Percentiles rank a stretch among this genome's conserved stretches.
These are phyloP conservation scores for Coptotermes formosanus DNA, from an alignment of 1,140 invertebrate species.

Conservation along the genomic window DNA sequence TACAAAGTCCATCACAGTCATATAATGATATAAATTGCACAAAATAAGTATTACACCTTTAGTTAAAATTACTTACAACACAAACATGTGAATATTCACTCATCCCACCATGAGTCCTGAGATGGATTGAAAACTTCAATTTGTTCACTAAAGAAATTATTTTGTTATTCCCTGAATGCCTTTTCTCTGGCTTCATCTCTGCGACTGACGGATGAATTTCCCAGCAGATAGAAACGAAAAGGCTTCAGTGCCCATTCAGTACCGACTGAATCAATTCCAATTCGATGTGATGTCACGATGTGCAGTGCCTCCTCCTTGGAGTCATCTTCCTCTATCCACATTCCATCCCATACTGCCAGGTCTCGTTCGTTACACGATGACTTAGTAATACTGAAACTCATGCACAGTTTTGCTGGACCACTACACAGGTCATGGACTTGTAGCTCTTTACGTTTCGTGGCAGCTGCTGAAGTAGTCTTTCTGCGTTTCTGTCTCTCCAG, in stretches of 20 bases:
- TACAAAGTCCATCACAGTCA: too few species aligned
- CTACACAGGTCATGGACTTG: constrained; percentile 65
- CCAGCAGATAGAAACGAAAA: constrained; percentile 63
- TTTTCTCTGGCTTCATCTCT: constrained; percentile 53
- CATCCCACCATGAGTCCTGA: too few species aligned
- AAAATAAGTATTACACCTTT: too few species aligned
- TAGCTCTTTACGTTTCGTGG: constrained; percentile 40
- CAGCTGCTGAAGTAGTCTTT: background rate
- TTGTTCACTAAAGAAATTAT: background rate
- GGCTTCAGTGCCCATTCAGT: constrained; percentile 64
- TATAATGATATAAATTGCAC: too few species aligned
- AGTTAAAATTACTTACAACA: too few species aligned
- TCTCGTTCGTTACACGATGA: constrained; percentile 59
- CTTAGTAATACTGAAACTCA: constrained; percentile 63
- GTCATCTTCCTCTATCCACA: constrained; percentile 64
- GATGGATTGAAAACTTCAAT: background rate
- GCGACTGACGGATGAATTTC: constrained; percentile 58
- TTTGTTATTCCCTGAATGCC: background rate
- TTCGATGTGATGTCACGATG: constrained; percentile 54
- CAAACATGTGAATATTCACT: too few species aligned
- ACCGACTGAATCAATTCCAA: constrained; percentile 68
- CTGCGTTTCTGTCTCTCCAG: constrained; percentile 29
- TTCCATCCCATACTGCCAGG: constrained; percentile 48
- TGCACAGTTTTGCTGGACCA: constrained; percentile 77
- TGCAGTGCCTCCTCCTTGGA: constrained; percentile 39